Evolutionary conservation across 2,797 vertebrate species (phyloP).

Genomic region (Meda fulgida): DNA sequence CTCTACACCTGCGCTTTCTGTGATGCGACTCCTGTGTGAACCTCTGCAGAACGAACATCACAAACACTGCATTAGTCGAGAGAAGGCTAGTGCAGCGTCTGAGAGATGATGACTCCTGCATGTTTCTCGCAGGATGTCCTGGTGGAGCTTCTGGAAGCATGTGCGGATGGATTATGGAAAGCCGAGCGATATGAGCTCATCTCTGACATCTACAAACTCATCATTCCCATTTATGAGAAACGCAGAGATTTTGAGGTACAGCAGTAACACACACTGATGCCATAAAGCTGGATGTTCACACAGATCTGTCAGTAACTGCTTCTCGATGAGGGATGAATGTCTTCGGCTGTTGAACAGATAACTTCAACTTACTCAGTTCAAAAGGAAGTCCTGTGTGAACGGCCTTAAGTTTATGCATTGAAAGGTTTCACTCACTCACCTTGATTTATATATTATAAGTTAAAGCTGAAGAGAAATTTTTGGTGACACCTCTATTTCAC

Average conservation of each 20-base stretch:
- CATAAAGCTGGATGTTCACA: too few species aligned
- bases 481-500: neutral
- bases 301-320: too few species aligned
- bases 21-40: too few species aligned
- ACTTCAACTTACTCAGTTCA: neutral
- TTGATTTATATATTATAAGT: too few species aligned
- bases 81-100: too few species aligned
- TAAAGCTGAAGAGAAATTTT: too few species aligned
- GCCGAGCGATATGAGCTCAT: constrained; percentile 97
- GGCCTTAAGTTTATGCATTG: neutral
- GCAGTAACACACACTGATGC: neutral
- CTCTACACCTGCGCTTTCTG: too few species aligned
- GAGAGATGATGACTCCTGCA: neutral
- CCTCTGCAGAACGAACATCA: too few species aligned
- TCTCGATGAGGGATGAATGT: neutral
- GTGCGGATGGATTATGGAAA: constrained; percentile 97
- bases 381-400: too few species aligned
- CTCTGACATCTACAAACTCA: constrained; percentile 95
- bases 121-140: constrained; percentile 84
- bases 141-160: constrained; percentile 94
- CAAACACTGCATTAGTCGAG: too few species aligned
- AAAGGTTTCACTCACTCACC: neutral
- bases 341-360: neutral
- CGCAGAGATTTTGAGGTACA: constrained; percentile 95
- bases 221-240: constrained; percentile 98